Evolutionary conservation across 37 sponge, comb jelly and placozoan genomes (phyloP).

Genomic region (Halichondria panicea): DNA sequence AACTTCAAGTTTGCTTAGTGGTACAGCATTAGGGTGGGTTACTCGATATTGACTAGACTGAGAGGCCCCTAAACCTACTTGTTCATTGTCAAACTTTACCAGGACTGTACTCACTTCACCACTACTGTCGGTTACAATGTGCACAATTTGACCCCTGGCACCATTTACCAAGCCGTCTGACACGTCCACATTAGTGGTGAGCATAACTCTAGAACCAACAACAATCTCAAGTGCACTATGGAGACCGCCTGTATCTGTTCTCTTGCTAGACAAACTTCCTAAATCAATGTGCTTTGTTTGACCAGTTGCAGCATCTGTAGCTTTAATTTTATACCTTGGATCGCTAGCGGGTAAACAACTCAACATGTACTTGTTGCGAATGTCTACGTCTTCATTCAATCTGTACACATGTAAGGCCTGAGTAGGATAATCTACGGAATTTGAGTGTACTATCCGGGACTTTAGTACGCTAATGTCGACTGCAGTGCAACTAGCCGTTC

Average conservation of each 20-base stretch:
- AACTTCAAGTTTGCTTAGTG: slow-evolving; percentile 30
- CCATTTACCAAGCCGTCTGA: slow-evolving; percentile 30
- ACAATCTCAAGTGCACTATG: slow-evolving; percentile 37
- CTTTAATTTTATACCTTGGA: slow-evolving; percentile 28
- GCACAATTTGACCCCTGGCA: no score
- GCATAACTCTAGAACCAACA: slow-evolving; percentile 44
- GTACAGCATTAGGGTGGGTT: slow-evolving; percentile 25
- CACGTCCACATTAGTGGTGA: slow-evolving; percentile 46
- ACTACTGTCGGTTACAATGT: slow-evolving; percentile 13
- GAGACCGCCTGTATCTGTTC: slow-evolving; percentile 34
- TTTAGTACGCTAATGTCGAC: slow-evolving; percentile 23
- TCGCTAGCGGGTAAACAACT: slow-evolving; percentile 6
- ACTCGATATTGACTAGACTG: slow-evolving; percentile 19
- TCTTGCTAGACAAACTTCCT: slow-evolving; percentile 13
- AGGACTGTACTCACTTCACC: slow-evolving; percentile 29
- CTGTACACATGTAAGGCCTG: slow-evolving; percentile 48
- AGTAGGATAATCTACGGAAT: slow-evolving; percentile 25
- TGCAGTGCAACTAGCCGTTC: slow-evolving; percentile 29
- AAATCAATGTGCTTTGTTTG: slow-evolving; percentile 20
- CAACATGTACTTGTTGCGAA: slow-evolving; percentile 15
- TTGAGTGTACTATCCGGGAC: slow-evolving; percentile 2
- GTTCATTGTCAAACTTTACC: slow-evolving; percentile 42
- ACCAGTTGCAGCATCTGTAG: slow-evolving; percentile 30
- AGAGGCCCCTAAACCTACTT: slow-evolving; percentile 20
- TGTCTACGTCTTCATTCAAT: slow-evolving; percentile 35